These are phyloP conservation scores for Drosophila borborema DNA, from an alignment of 2,888 invertebrate species.

Conservation along the genomic window DNA sequence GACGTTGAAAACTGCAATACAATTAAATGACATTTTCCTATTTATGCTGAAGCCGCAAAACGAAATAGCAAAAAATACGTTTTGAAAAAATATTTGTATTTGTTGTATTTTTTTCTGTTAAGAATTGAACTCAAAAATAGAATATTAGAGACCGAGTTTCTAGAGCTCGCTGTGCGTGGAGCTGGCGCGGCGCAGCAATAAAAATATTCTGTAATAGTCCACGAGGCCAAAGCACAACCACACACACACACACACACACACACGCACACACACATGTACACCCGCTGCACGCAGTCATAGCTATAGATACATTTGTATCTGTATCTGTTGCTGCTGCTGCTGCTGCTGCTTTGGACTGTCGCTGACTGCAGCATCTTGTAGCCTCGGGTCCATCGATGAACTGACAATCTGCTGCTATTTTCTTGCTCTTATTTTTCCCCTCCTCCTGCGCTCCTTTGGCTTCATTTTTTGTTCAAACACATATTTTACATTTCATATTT, in stretches of 20 bases:
- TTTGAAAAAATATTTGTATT: conserved; percentile 14
- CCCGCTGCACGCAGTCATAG: conserved; percentile 15
- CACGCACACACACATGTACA: neutral
- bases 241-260: neutral
- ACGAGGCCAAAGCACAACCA: conserved; percentile 50
- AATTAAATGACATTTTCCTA: conserved; percentile 68
- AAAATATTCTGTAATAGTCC: conserved; percentile 70
- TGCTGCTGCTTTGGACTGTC: conserved; percentile 43
- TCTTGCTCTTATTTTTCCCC: neutral
- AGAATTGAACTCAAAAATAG: conserved; percentile 74
- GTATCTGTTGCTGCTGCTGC: conserved; percentile 33
- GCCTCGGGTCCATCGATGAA: conserved; percentile 65
- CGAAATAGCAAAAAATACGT: conserved; percentile 19
- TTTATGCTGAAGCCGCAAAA: conserved; percentile 33
- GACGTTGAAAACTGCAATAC: conserved; percentile 51
- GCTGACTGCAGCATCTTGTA: conserved; percentile 41
- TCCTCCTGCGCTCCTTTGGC: neutral
- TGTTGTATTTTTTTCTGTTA: conserved; percentile 20
- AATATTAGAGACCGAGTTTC: conserved; percentile 74
- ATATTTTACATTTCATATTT: conserved; percentile 67
- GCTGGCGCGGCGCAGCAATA: conserved; percentile 43
- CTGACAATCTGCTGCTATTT: conserved; percentile 38
- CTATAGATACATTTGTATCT: conserved; percentile 34
- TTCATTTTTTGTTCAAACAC: conserved; percentile 48
- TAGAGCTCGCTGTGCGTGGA: conserved; percentile 42